Base-by-base conservation (phyloP, 2,797 vertebrate species). In the Myotis daubentonii region DNA sequence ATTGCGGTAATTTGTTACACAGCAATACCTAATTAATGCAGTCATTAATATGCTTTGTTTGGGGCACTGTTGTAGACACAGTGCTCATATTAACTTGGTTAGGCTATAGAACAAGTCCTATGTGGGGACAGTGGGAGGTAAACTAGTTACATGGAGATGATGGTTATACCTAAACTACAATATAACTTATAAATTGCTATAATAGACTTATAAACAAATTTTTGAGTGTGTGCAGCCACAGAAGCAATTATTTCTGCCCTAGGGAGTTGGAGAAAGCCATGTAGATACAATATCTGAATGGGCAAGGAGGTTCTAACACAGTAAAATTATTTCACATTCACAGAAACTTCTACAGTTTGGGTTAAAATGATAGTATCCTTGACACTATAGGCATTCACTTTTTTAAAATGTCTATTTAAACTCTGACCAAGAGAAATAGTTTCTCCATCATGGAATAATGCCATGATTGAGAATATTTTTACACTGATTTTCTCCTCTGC, bases 361-460 rank as follows among this genome's bases (percentile, higher is more conserved):
- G 47, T 83, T 87, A 95, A 92, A 92, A 89, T 41, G 88, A 70
- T 9, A 88, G 81, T 89, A 72, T 86, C 78, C 68, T 90, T 75
- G 66, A 75, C 28, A 81, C 5, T 3, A 75, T 41, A 6, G 22
- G 25, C 5, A 28, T 89, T 75, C 41, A 25, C n/a, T 78, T 55
- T 53, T 76, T 53, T 16, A 1, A 16, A 62, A 19, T 36, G 4
- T 0, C 0, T 44, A 28, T 47, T 93, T 5, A 28, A 25, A 79
- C 1, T 47, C 70, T 84, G 82, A 75, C 2, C 2, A 72, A 95
- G 30, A 8, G 6, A 49, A 96, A 85, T 5, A 12, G 41, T 92
- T 92, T 30, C 13, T 72, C n/a, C 74, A 74, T 38, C 76, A 75
- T 33, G 8, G 47, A 95, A 84, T 62, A 96, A 96, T 22, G 10